Base-by-base conservation (phyloP, 2,113 vertebrate species). In the Oryzias woworae region DNA sequence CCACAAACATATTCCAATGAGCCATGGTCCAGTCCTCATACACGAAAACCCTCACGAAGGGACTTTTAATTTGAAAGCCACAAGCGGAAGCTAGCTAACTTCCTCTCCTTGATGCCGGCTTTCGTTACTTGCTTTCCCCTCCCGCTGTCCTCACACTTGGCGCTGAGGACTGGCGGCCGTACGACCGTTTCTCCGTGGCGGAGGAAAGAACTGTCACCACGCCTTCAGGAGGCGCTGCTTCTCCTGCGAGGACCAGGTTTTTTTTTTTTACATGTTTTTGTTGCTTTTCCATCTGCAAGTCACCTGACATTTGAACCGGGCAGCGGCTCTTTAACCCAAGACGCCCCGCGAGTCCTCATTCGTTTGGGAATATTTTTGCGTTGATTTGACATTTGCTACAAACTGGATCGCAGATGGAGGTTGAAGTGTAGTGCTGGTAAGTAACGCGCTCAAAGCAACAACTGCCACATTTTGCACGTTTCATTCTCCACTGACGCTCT, bases 351-450 rank as follows among this genome's bases (percentile, higher is more conserved):
- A 68, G 48, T 47, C 56, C 22, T 13, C 0, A 66, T 61, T 31
- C 12, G 45, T 73, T 61, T 69, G 53, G 74, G 57, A 75, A 66
- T 81, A 79, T 36, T 58, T 66, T 51, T 17, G 26, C 66, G 20
- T 69, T 67, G 62, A 73, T 78, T 84, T 67, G 60, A 74, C 73
- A 56, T 63, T 59, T 71, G 75, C 84, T 62, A 74, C 55, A 23
- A 63, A 23, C 42, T n/a, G 58, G 77, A 78, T 54, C 65, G 56
- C 62, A 57, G 62, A 90, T 90, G 89, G 72, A 80, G 63, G 77
- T 76, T 52, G 53, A 57, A 58, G 83, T 80, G 79, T 90, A 90
- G 86, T 69, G 53, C 57, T 42, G 87, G 89, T 90, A 31, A 88
- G 89, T 86, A 14, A 15, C 26, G 2, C 3, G 4, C 31, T 5